phyloP scores from a whole-genome alignment of 1,140 invertebrate species.

The Hestina assimilis region DNA sequence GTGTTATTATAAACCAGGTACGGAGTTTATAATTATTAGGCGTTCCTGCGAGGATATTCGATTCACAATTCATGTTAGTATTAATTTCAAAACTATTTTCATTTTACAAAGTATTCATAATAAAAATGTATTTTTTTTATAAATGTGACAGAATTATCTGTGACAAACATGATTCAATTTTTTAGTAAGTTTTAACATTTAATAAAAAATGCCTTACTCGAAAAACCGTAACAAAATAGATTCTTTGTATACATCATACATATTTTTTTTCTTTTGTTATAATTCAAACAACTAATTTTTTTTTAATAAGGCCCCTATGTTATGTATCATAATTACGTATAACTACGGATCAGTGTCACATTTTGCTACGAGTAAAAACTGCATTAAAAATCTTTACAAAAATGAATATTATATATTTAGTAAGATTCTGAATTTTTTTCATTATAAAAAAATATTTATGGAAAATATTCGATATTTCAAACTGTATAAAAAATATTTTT shows the following conservation, averaged over 20 bases:
- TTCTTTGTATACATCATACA: slow-evolving; percentile 60
- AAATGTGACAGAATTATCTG: background rate
- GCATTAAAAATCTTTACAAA: background rate
- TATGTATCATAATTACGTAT: slow-evolving; percentile 68
- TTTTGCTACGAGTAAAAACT: slow-evolving; percentile 47
- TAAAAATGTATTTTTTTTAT: too few relatives aligned
- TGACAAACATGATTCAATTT: slow-evolving; percentile 12
- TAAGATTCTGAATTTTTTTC: background rate
- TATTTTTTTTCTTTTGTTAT: slow-evolving; percentile 49
- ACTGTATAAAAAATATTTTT: background rate
- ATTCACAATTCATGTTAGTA: slow-evolving; percentile 31
- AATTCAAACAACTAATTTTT: slow-evolving; percentile 47
- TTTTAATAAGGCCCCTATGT: slow-evolving; percentile 69
- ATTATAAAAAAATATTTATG: background rate
- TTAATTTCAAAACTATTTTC: slow-evolving; percentile 23
- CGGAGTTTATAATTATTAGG: slow-evolving; percentile 61
- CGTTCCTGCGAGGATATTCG: slow-evolving; percentile 41
- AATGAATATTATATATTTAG: background rate
- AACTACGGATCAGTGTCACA: slow-evolving; percentile 44
- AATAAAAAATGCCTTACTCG: slow-evolving; percentile 51
- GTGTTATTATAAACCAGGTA: slow-evolving; percentile 75
- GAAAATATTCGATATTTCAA: background rate
- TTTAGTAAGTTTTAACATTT: slow-evolving; percentile 42
- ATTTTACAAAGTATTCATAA: slow-evolving; percentile 11
- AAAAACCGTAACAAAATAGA: slow-evolving; percentile 74